These are phyloP conservation scores for Corythornis vintsioides DNA, from an alignment of 2,113 vertebrate genomes.

Conservation along the genomic window DNA sequence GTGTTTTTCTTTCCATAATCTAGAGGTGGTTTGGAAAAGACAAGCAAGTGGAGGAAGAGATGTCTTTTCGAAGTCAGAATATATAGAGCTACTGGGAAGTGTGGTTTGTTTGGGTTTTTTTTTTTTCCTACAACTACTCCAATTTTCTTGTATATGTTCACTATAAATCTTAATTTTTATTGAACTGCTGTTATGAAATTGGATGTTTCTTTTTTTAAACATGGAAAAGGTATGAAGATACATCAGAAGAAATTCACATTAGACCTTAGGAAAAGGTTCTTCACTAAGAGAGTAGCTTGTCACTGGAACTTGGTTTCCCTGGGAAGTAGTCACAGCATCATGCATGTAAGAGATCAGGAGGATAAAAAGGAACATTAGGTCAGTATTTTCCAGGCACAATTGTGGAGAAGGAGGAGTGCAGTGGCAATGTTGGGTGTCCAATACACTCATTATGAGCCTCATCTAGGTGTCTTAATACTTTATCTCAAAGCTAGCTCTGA, in stretches of 20 bases:
- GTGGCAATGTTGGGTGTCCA: background rate
- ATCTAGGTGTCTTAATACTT: background rate
- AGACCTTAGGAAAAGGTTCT: background rate
- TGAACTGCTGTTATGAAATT: background rate
- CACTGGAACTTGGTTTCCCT: background rate
- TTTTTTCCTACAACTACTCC: background rate
- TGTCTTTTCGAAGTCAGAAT: background rate
- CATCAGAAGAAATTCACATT: background rate
- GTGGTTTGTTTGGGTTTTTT: background rate
- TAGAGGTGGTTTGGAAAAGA: background rate
- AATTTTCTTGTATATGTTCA: background rate
- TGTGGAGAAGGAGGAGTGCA: background rate
- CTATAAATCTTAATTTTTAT: background rate
- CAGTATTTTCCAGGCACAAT: background rate
- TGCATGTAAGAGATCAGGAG: background rate
- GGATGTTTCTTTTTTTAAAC: background rate
- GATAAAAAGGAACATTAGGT: background rate
- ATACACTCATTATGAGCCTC: accelerated
- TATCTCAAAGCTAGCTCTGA: background rate
- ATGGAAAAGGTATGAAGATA: background rate
- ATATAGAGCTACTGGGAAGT: too few relatives aligned
- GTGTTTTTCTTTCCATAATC: background rate
- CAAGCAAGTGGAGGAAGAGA: background rate
- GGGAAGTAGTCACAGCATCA: background rate
- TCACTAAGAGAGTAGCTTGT: background rate